These are phyloP conservation scores for Neostethus bicornis DNA, from an alignment of 2,797 vertebrate species.

Conservation along the genomic window DNA sequence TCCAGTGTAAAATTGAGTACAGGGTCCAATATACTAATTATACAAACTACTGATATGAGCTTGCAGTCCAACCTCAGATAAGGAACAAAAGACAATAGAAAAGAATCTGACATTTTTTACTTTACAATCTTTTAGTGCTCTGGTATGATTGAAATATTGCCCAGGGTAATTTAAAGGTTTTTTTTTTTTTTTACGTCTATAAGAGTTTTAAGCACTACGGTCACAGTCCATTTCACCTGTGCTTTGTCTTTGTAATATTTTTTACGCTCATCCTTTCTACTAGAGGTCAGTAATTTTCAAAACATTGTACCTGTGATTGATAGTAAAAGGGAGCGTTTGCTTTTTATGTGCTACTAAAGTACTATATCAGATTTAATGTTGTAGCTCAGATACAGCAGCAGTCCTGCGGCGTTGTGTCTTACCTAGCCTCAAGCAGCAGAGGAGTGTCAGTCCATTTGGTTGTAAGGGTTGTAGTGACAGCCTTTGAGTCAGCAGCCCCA, in stretches of 20 bases:
- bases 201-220: no score
- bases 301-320: constrained; percentile 10
- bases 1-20: no score
- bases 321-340: constrained; percentile 20
- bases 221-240: background rate
- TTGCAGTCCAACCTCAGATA: no score
- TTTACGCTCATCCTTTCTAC: background rate
- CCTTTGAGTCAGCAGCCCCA: constrained; percentile 88
- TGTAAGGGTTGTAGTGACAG: constrained; percentile 91
- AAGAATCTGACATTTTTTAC: no score
- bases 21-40: no score
- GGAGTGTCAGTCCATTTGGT: constrained; percentile 95
- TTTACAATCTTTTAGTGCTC: no score
- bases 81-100: no score
- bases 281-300: background rate
- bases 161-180: no score
- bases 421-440: constrained; percentile 94
- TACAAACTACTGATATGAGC: no score
- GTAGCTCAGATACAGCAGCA: constrained; percentile 1
- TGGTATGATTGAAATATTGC: no score
- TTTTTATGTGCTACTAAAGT: constrained; percentile 19
- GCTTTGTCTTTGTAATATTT: background rate
- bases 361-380: constrained; percentile 17
- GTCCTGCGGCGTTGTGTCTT: constrained; percentile 19
- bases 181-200: no score